Conservation (phyloP, 2,113 vertebrate genomes). For the Aphelocoma coerulescens region DNA sequence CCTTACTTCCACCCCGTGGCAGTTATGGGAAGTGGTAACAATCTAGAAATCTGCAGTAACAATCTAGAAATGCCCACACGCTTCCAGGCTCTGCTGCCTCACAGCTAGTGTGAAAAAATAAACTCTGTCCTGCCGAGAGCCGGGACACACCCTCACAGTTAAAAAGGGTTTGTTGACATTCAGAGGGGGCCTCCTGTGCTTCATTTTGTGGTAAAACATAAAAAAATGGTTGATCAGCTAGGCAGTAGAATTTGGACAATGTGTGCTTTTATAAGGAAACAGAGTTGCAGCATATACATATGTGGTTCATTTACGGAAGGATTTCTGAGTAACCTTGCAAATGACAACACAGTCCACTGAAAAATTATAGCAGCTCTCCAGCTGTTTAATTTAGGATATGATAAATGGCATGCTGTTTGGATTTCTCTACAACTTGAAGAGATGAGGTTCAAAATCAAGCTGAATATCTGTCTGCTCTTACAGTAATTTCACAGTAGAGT, state of each 20-base stretch:
- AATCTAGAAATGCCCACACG: accelerated
- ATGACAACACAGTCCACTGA: conserved; percentile 5
- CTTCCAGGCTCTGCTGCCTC: neutral
- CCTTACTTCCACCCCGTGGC: neutral
- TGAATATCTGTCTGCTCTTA: neutral
- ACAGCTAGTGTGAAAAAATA: neutral
- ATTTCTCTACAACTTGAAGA: conserved; percentile 3
- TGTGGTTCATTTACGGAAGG: neutral
- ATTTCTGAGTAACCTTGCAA: conserved; percentile 40
- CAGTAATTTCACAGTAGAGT: conserved; percentile 7
- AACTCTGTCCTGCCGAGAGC: accelerated
- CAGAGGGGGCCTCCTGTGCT: neutral
- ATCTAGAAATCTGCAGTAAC: neutral
- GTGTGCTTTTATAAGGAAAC: neutral
- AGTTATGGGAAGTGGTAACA: accelerated
- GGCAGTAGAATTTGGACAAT: neutral
- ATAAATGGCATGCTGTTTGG: conserved; percentile 23
- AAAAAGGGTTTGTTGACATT: neutral
- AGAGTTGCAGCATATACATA: neutral
- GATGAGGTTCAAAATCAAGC: neutral
- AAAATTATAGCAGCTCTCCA: conserved; percentile 37
- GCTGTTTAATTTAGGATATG: conserved; percentile 39
- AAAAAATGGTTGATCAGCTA: neutral
- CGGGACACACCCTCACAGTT: no score
- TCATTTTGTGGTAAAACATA: neutral